These are phyloP conservation scores for Gymnocheta viridis DNA, from an alignment of 2,888 invertebrate genomes.

Conservation along the genomic window DNA sequence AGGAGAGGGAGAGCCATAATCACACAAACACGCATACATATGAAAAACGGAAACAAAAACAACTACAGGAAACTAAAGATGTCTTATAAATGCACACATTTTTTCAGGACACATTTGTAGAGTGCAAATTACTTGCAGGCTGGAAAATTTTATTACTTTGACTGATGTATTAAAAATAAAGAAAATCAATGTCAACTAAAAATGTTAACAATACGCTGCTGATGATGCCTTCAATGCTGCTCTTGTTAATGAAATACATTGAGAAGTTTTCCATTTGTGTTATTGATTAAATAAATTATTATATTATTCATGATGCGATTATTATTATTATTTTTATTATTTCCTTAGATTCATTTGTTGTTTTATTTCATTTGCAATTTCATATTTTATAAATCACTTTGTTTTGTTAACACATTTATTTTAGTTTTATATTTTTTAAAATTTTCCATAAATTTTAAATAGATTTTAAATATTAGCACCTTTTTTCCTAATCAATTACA, in stretches of 20 bases:
- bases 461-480: not conserved
- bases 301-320: not conserved
- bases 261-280: constrained; percentile 7
- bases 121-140: not conserved
- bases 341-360: not conserved
- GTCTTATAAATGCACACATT: constrained; percentile 30
- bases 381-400: not conserved
- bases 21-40: not conserved
- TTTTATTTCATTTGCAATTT: not conserved
- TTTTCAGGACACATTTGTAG: not conserved
- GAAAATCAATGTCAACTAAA: constrained; percentile 22
- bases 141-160: constrained; percentile 11
- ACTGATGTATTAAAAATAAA: not conserved
- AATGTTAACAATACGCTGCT: not conserved
- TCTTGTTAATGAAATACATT: constrained; percentile 1
- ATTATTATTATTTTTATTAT: not conserved
- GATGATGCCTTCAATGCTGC: not conserved
- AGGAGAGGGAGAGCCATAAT: no score
- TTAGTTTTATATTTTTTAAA: no score
- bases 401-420: no score
- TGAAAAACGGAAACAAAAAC: not conserved
- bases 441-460: constrained; percentile 11
- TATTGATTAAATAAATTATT: constrained; percentile 25
- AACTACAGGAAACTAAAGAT: constrained; percentile 13
- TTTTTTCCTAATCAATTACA: not conserved